Percentiles rank a stretch among this genome's conserved stretches.
These are phyloP conservation scores for Peucedramus taeniatus DNA, from an alignment of 2,113 vertebrate species.

Conservation along the genomic window DNA sequence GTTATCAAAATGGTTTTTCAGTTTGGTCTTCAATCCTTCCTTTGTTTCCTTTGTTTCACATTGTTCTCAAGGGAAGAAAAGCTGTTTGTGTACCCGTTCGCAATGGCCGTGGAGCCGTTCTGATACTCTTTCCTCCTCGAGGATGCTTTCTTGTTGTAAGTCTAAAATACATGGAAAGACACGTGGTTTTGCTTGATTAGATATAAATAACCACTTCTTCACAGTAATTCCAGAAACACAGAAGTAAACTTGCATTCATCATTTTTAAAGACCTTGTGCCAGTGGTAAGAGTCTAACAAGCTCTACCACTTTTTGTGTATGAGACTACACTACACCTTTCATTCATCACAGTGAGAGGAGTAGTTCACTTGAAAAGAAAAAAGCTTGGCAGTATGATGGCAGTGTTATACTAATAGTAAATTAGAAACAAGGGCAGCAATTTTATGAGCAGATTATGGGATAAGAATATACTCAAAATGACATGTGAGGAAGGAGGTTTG, in stretches of 20 bases:
- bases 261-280: not conserved
- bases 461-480: not conserved
- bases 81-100: constrained; percentile 84
- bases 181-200: constrained; percentile 20
- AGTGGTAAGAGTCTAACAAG: not conserved
- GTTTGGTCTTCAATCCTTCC: constrained; percentile 81
- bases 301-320: not conserved
- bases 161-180: constrained; percentile 71
- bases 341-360: not conserved
- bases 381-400: not conserved
- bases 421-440: not conserved
- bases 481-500: not conserved
- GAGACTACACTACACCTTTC: not conserved
- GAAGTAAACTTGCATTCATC: not conserved
- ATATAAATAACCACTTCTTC: not conserved
- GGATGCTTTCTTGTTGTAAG: constrained; percentile 86
- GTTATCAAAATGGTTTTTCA: constrained; percentile 60
- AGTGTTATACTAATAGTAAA: not conserved
- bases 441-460: not conserved
- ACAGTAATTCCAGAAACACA: not conserved
- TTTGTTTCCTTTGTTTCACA: constrained; percentile 80
- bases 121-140: constrained; percentile 82
- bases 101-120: constrained; percentile 76
- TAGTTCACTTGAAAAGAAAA: not conserved
- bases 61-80: constrained; percentile 73